These are phyloP conservation scores for Agelastica alni DNA, from an alignment of 2,888 invertebrate genomes.

Conservation along the genomic window DNA sequence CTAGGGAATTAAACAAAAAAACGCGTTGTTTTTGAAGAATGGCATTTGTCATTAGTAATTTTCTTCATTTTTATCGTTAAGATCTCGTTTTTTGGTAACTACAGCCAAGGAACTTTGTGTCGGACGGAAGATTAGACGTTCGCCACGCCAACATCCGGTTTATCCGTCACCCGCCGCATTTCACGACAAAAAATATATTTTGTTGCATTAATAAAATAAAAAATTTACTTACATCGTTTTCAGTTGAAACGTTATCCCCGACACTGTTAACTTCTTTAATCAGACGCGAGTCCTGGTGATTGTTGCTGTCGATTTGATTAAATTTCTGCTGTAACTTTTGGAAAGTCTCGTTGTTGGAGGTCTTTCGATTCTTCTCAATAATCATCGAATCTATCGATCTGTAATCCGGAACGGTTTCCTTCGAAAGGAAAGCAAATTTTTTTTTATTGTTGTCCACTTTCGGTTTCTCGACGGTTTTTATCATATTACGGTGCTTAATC, in stretches of 20 bases:
- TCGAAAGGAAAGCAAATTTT: slow-evolving; percentile 84
- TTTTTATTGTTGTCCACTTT: slow-evolving; percentile 79
- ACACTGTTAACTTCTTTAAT: slow-evolving; percentile 64
- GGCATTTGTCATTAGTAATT: too few relatives aligned
- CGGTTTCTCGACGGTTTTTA: slow-evolving; percentile 54
- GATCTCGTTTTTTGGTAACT: too few relatives aligned
- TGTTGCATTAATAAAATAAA: too few relatives aligned
- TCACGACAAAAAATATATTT: too few relatives aligned
- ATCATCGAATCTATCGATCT: slow-evolving; percentile 68
- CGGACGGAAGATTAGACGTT: too few relatives aligned
- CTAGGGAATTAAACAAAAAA: too few relatives aligned
- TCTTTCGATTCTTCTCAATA: slow-evolving; percentile 73
- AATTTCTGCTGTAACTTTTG: slow-evolving; percentile 79
- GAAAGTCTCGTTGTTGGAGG: slow-evolving; percentile 76
- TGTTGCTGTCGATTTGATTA: slow-evolving; percentile 61
- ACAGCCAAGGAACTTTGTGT: too few relatives aligned
- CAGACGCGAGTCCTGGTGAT: slow-evolving; percentile 54
- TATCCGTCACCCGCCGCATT: too few relatives aligned
- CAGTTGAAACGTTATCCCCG: slow-evolving; percentile 64
- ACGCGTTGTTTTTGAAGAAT: too few relatives aligned
- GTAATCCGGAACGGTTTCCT: slow-evolving; percentile 87
- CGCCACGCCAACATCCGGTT: too few relatives aligned
- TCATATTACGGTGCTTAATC: slow-evolving; percentile 46
- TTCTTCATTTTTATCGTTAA: too few relatives aligned
- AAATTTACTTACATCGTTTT: slow-evolving; percentile 62